Base-by-base conservation (phyloP, 2,797 vertebrate genomes). In the Nyctalus aviator region DNA sequence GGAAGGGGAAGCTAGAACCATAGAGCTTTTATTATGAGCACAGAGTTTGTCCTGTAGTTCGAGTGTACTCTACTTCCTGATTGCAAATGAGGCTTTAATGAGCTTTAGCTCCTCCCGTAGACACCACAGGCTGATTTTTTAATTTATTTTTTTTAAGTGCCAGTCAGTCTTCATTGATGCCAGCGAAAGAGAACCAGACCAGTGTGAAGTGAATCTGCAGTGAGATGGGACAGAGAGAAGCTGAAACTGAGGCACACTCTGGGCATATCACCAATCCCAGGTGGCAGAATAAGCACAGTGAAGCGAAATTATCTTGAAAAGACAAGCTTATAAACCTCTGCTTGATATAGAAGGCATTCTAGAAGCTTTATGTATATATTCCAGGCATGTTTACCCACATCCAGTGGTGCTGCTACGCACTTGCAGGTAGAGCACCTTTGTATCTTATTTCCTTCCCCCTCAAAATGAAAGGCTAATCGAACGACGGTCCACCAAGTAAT, bases 391-490 rank as follows among this genome's bases (percentile, higher is more conserved):
- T 84, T 84, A 64, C 25, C 7, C n/a, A 6, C 20, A 21, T 50
- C 25, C 3, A n/a, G 3, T 46, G 21, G 12, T 37, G 2, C 23
- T 77, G 27, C 37, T 50, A 13, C 12, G 15, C 10, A 78, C 32
- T 85, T 23, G 9, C 20, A 72, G 15, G 50, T 15, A 83, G 23
- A 90, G 32, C n/a, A 91, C 75, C 57, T 44, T 84, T 90, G n/a
- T 25, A 23, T 50, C 15, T 57, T 84, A 46, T 46, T 90, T 78
- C 30, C 27, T 81, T 86, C 21, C 50, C 12, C 20, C 71, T 79
- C 41, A 79, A 35, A 95, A 86, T 64, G 41, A 79, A 86, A 88
- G 37, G 15, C 71, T 95, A 93, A 90, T 94, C 30, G 75, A 90
- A 62, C 64, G 44, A 78, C 41, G 5, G 76, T 93, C 3, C 84